Evolutionary conservation across 2,113 vertebrate genomes (phyloP).

Genomic region (Holacanthus passer): DNA sequence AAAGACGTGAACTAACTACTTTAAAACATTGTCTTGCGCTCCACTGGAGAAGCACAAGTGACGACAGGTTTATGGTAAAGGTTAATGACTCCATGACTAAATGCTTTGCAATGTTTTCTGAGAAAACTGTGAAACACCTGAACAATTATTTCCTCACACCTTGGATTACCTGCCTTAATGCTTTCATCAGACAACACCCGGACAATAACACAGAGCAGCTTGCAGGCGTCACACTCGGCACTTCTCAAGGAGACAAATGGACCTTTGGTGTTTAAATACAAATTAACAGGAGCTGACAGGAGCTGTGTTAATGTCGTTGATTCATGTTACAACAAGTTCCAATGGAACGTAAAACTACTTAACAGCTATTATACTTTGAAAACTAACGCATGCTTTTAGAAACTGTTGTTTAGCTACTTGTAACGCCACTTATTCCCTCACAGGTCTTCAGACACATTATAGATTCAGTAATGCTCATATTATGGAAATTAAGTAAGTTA

Average conservation of each 20-base stretch:
- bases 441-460: no score
- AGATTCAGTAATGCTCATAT: no score
- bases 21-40: background rate
- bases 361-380: background rate
- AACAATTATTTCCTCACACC: background rate
- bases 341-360: background rate
- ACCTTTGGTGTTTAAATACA: no score
- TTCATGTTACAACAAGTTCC: background rate
- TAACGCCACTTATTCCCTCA: no score
- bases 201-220: background rate
- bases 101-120: background rate
- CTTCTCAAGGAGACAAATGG: background rate
- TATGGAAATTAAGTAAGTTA: no score
- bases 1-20: background rate
- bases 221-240: background rate
- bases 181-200: constrained; percentile 12
- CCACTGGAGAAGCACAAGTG: background rate
- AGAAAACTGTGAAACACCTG: background rate
- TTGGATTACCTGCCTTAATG: background rate
- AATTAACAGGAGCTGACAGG: no score
- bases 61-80: background rate
- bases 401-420: background rate
- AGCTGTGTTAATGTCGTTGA: background rate
- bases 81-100: background rate
- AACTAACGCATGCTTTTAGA: background rate